These are phyloP conservation scores for Lycocorax pyrrhopterus DNA, from an alignment of 2,113 vertebrate genomes.

Conservation along the genomic window DNA sequence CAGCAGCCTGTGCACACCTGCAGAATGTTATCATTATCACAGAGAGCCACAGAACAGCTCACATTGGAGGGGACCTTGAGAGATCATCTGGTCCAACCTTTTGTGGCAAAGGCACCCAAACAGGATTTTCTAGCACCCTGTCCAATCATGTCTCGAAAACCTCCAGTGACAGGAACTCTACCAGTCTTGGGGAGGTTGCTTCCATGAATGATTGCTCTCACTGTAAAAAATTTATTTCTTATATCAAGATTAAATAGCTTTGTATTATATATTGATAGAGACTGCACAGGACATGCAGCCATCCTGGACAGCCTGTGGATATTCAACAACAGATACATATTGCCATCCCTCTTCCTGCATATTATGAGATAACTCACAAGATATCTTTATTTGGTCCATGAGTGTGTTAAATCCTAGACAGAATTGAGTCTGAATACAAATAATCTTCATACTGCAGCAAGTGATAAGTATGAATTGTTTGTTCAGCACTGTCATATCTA, in stretches of 20 bases:
- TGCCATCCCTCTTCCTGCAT: conserved; percentile 18
- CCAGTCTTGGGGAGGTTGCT: not conserved
- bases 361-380: conserved; percentile 51
- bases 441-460: conserved; percentile 28
- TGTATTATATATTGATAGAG: not conserved
- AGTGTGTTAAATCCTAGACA: conserved; percentile 44
- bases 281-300: not conserved
- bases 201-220: not conserved
- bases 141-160: not conserved
- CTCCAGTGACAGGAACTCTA: not conserved
- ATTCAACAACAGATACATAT: conserved; percentile 10
- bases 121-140: not conserved
- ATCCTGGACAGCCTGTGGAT: not conserved
- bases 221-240: not conserved
- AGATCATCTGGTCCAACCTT: not conserved
- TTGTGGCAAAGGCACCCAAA: not conserved
- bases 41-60: not conserved
- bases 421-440: conserved; percentile 54
- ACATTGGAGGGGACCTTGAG: not conserved
- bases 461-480: conserved; percentile 49
- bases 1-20: not conserved
- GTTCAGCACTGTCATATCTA: not conserved
- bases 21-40: not conserved
- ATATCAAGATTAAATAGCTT: not conserved
- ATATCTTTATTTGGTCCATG: conserved; percentile 50